Conservation (phyloP, 2,888 invertebrate genomes). For the Anthophora plumipes region DNA sequence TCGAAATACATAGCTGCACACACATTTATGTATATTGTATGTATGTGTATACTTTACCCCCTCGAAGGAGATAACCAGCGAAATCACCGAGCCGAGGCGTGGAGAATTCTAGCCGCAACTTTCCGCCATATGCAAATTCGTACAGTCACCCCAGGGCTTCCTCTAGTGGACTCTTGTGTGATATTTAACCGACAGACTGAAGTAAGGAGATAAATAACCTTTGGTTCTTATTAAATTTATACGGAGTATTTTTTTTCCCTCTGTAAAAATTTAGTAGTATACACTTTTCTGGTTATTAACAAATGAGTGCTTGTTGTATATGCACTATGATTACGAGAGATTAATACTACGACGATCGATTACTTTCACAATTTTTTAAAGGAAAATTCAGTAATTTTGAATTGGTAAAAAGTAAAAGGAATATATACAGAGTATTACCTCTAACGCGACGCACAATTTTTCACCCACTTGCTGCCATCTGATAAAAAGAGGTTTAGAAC, state of each 20-base stretch:
- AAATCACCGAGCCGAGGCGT: conserved; percentile 63
- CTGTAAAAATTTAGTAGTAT: neutral
- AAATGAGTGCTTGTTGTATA: neutral
- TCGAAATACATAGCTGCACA: conserved; percentile 23
- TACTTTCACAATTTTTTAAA: too few species aligned
- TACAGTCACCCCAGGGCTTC: conserved; percentile 47
- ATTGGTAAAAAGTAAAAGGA: too few species aligned
- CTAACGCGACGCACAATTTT: too few species aligned
- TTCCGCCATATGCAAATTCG: conserved; percentile 75
- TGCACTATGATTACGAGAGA: too few species aligned
- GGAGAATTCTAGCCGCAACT: conserved; percentile 67
- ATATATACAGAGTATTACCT: too few species aligned
- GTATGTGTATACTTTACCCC: conserved; percentile 25
- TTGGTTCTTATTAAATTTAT: conserved; percentile 29
- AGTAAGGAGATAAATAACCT: conserved; percentile 41
- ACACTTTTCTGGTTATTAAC: neutral
- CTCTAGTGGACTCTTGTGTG: conserved; percentile 70
- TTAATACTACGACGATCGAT: too few species aligned
- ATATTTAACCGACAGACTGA: conserved; percentile 64
- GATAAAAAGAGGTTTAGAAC: too few species aligned
- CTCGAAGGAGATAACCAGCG: conserved; percentile 68
- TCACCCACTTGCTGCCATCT: too few species aligned
- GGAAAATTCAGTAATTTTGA: too few species aligned
- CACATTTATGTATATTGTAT: neutral
- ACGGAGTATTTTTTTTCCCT: neutral